A percentile compares a stretch with the other conserved stretches of the same genome.
These are phyloP conservation scores for Parascotia fuliginaria DNA, from an alignment of 2,888 invertebrate species.

Conservation along the genomic window DNA sequence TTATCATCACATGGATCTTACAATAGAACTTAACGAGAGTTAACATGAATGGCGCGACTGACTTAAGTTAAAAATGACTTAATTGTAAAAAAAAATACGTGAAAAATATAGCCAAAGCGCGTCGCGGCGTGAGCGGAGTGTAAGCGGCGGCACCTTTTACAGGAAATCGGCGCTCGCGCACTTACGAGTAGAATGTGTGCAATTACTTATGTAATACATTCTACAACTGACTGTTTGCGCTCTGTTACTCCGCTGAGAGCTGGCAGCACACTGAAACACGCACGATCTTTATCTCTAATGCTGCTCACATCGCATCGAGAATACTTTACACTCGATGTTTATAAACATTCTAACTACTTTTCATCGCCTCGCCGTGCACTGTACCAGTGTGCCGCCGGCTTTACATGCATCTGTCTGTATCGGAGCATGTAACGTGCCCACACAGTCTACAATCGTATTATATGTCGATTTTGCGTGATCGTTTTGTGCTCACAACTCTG, in stretches of 20 bases:
- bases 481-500: constrained; percentile 83
- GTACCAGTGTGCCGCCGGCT: constrained; percentile 20
- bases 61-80: constrained; percentile 73
- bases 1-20: constrained; percentile 59
- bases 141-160: constrained; percentile 38
- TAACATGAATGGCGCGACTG: constrained; percentile 81
- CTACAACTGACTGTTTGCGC: constrained; percentile 43
- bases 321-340: constrained; percentile 2
- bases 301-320: not conserved
- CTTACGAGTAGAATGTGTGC: constrained; percentile 42
- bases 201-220: constrained; percentile 45
- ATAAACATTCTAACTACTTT: not conserved
- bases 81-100: constrained; percentile 52
- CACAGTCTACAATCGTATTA: constrained; percentile 72
- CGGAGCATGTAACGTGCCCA: constrained; percentile 27
- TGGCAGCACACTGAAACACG: constrained; percentile 22
- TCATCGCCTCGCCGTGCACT: constrained; percentile 20
- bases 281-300: constrained; percentile 11
- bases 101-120: constrained; percentile 59
- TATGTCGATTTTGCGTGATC: constrained; percentile 79
- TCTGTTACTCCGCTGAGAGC: constrained; percentile 48
- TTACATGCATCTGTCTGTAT: constrained; percentile 25
- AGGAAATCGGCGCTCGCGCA: constrained; percentile 45
- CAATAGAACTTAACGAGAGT: constrained; percentile 57
- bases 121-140: constrained; percentile 32